Percentiles rank a stretch among this genome's conserved stretches.
Evolutionary conservation across 2,113 vertebrate species (phyloP).

Genomic region (Actenoides lindsayi): DNA sequence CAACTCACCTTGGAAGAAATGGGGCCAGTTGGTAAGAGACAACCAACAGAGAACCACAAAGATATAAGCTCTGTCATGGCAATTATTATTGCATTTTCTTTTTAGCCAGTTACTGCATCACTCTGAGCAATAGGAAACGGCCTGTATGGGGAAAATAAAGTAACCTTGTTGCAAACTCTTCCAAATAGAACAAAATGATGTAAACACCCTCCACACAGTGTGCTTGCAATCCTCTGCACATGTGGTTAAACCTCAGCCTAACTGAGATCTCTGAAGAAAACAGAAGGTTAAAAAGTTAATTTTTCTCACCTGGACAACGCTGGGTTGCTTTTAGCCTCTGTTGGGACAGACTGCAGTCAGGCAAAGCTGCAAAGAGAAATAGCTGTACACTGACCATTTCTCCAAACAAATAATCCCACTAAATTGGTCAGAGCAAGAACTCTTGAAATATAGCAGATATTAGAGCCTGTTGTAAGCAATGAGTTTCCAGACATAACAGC

Average conservation of each 20-base stretch:
- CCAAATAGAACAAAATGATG: background rate
- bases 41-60: background rate
- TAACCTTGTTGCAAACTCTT: background rate
- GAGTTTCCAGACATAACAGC: background rate
- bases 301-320: constrained; percentile 6
- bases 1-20: background rate
- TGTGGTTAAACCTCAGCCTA: background rate
- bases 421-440: background rate
- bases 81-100: background rate
- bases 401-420: background rate
- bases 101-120: background rate
- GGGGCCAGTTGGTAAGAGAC: background rate
- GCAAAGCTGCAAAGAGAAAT: background rate
- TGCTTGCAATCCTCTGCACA: background rate
- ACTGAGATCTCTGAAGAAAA: background rate
- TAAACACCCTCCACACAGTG: background rate
- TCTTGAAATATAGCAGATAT: background rate
- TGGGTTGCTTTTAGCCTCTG: background rate
- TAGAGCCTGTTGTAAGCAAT: constrained; percentile 1
- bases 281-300: background rate
- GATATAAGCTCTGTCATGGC: background rate
- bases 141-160: background rate
- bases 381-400: background rate
- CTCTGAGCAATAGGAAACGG: background rate
- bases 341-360: background rate